A percentile compares a stretch with the other conserved stretches of the same genome.
phyloP scores from a whole-genome alignment of 2,888 invertebrate species.

The Melanotus villosus region DNA sequence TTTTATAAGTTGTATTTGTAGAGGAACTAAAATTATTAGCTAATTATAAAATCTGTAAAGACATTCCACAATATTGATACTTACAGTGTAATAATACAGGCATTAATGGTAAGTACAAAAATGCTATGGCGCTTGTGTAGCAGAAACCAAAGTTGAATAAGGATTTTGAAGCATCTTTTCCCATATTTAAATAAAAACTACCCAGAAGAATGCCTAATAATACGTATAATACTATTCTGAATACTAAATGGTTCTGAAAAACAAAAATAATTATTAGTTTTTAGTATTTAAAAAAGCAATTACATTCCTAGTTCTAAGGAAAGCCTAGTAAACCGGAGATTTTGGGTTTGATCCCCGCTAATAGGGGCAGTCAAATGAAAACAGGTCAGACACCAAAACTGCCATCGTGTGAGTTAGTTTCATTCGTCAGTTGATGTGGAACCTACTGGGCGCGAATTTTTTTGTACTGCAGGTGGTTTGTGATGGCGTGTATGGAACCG shows the following conservation, averaged over 20 bases:
- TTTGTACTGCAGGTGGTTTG: too few species aligned
- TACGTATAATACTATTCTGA: conserved; percentile 79
- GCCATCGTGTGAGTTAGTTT: too few species aligned
- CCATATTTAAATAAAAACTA: conserved; percentile 79
- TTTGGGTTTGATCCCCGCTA: too few species aligned
- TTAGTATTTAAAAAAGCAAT: too few species aligned
- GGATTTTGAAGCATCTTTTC: conserved; percentile 85
- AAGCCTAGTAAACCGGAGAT: too few species aligned
- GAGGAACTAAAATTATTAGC: conserved; percentile 76
- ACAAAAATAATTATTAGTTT: too few species aligned
- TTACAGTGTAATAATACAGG: conserved; percentile 86
- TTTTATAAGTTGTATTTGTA: conserved; percentile 82
- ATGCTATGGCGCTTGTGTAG: conserved; percentile 83
- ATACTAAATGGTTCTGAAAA: conserved; percentile 77
- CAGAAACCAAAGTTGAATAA: conserved; percentile 89
- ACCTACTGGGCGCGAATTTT: too few species aligned
- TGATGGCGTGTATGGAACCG: too few species aligned
- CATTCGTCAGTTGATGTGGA: too few species aligned
- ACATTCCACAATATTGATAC: conserved; percentile 61
- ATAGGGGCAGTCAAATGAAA: too few species aligned
- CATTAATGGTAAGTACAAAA: conserved; percentile 87
- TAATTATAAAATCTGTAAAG: conserved; percentile 10
- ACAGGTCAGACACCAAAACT: too few species aligned
- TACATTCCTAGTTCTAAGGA: too few species aligned
- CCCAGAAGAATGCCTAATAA: conserved; percentile 81